phyloP scores from a whole-genome alignment of 2,113 vertebrate species.

The Aspiorhynchus laticeps region DNA sequence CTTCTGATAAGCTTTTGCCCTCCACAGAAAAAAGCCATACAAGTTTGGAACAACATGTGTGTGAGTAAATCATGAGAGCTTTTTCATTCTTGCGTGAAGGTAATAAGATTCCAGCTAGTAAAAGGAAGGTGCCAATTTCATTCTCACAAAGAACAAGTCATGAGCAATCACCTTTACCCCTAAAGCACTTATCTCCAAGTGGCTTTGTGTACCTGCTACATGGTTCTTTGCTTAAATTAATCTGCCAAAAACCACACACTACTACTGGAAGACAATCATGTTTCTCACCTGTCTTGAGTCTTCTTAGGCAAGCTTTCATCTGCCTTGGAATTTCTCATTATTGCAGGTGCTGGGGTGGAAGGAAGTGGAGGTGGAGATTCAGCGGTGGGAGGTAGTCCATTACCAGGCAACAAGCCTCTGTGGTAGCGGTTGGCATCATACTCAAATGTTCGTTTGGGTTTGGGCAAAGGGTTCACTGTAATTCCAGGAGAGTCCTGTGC shows the following conservation, averaged over 20 bases:
- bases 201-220: not conserved
- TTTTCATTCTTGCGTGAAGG: not conserved
- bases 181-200: not conserved
- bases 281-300: conserved; percentile 87
- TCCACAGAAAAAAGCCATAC: not conserved
- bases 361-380: conserved; percentile 89
- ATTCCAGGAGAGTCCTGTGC: conserved; percentile 73
- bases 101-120: not conserved
- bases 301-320: conserved; percentile 79
- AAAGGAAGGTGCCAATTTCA: not conserved
- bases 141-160: not conserved
- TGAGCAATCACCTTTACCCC: not conserved
- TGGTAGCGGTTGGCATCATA: conserved; percentile 92
- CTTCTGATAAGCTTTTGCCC: not conserved
- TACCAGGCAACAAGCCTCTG: conserved; percentile 79
- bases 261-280: conserved; percentile 2
- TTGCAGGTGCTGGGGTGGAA: conserved; percentile 87
- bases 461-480: conserved; percentile 92
- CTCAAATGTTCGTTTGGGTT: conserved; percentile 98
- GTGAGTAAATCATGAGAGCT: not conserved
- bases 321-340: conserved; percentile 80
- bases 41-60: not conserved
- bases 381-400: conserved; percentile 87
- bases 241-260: not conserved
- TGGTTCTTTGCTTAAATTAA: not conserved